Evolutionary conservation across 2,888 invertebrate species (phyloP).

Genomic region (Pristionchus japonicus): DNA sequence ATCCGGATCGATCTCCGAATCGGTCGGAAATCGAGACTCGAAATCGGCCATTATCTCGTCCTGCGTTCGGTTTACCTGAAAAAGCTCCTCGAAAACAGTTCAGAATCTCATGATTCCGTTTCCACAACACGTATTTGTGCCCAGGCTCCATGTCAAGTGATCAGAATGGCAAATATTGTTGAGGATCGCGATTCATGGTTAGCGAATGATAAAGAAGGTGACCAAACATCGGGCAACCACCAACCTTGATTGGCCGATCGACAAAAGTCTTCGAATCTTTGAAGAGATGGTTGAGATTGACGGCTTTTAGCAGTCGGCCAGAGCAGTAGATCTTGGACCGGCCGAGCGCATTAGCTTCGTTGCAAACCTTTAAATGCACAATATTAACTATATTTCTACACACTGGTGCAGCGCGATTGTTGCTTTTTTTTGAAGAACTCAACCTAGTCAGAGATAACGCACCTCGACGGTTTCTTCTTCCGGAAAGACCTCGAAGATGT

Average conservation of each 20-base stretch:
- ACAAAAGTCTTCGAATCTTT: slow-evolving; percentile 64
- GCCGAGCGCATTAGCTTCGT: slow-evolving; percentile 58
- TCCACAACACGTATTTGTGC: no score
- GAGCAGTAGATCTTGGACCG: slow-evolving; percentile 68
- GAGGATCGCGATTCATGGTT: no score
- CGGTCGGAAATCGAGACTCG: slow-evolving; percentile 56
- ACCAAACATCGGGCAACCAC: neutral
- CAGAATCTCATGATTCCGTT: no score
- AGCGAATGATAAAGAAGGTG: neutral
- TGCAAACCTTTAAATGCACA: slow-evolving; percentile 55
- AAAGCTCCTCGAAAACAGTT: neutral
- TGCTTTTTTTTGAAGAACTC: no score
- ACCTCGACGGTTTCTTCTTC: neutral
- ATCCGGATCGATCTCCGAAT: slow-evolving; percentile 56
- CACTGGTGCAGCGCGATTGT: no score
- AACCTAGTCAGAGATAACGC: no score
- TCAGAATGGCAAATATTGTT: neutral
- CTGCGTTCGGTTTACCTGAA: slow-evolving; percentile 53
- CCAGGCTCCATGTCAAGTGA: no score
- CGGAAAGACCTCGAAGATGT: neutral
- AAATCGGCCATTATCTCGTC: slow-evolving; percentile 54
- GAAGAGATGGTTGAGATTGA: slow-evolving; percentile 64
- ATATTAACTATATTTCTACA: no score
- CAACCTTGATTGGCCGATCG: slow-evolving; percentile 60
- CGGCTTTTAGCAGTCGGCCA: slow-evolving; percentile 70